These are phyloP conservation scores for Taenioides sp. DNA, from an alignment of 2,797 vertebrate genomes.

Conservation along the genomic window DNA sequence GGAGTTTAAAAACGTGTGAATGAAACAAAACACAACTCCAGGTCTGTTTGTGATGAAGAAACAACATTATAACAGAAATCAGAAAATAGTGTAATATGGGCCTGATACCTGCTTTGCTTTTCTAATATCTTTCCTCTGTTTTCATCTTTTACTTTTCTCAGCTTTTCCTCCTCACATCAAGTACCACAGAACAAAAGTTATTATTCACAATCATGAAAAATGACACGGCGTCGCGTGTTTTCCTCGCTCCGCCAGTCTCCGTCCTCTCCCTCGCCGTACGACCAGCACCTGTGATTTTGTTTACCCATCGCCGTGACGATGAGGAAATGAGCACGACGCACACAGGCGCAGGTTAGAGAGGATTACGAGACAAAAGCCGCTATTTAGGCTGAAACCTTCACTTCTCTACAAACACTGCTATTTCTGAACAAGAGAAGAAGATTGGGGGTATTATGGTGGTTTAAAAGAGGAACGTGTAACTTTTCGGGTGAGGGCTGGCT, in stretches of 20 bases:
- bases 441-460: too few species aligned
- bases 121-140: background rate
- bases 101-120: too few species aligned
- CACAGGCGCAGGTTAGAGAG: background rate
- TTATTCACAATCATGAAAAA: conserved; percentile 46
- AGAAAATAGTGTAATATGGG: too few species aligned
- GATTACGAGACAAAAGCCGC: background rate
- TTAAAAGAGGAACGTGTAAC: too few species aligned
- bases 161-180: conserved; percentile 12
- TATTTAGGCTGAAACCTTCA: conserved; percentile 4
- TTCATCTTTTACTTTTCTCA: background rate
- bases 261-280: conserved; percentile 19
- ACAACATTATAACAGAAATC: too few species aligned
- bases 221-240: conserved; percentile 7
- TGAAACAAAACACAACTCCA: too few species aligned
- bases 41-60: too few species aligned
- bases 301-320: conserved; percentile 4
- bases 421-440: background rate
- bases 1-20: too few species aligned
- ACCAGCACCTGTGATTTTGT: conserved; percentile 25
- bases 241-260: conserved; percentile 17
- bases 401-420: conserved; percentile 17
- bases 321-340: background rate
- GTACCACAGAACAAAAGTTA: conserved; percentile 32
- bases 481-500: too few species aligned